Percentiles rank a stretch among this genome's conserved stretches.
Evolutionary conservation across 2,113 vertebrate genomes (phyloP).

Genomic region (Podocnemis expansa): DNA sequence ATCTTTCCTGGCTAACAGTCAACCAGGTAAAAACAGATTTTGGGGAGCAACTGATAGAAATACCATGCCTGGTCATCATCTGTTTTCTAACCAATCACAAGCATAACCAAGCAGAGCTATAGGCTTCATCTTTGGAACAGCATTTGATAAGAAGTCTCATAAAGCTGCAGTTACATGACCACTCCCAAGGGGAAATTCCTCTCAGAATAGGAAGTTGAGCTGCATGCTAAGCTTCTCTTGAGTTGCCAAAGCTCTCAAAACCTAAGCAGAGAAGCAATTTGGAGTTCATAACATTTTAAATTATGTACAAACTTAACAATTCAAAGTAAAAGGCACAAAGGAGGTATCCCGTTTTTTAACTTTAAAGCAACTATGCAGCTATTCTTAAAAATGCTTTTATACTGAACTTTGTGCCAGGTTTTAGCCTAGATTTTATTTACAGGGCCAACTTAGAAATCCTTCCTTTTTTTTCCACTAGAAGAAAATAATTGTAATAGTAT

Average conservation of each 20-base stretch:
- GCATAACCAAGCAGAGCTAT: background rate
- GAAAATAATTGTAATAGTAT: background rate
- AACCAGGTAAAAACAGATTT: background rate
- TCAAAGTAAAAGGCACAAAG: background rate
- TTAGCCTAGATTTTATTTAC: background rate
- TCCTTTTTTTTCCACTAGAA: background rate
- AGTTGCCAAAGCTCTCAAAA: background rate
- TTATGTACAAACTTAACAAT: background rate
- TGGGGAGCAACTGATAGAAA: background rate
- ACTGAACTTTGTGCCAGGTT: background rate
- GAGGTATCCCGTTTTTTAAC: background rate
- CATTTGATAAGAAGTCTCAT: background rate
- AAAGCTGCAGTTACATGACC: background rate
- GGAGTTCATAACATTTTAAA: background rate
- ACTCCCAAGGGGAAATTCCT: slow-evolving; percentile 10
- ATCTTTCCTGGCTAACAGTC: background rate
- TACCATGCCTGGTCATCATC: background rate
- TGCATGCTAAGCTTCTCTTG: background rate
- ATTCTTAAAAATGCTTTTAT: background rate
- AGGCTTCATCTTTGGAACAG: background rate
- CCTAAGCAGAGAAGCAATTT: background rate
- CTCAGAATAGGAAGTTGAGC: background rate
- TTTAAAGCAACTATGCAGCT: background rate
- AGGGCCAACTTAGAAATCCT: background rate
- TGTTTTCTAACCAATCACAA: background rate